Percentiles rank a stretch among this genome's conserved stretches.
Evolutionary conservation across 2,888 invertebrate species (phyloP).

Genomic region (Shargacucullia verbasci): DNA sequence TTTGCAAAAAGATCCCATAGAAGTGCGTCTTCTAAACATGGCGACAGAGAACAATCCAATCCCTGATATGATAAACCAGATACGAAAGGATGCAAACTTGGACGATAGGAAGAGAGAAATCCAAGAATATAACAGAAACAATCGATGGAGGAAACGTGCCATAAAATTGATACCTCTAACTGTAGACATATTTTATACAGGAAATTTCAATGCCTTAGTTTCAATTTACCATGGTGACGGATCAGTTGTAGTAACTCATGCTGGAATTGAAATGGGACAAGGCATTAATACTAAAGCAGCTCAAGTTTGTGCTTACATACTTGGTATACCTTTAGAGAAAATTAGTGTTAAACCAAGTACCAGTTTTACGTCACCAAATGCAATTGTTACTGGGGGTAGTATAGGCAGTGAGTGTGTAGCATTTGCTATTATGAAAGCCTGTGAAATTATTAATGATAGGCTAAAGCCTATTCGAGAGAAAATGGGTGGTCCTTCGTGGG

Average conservation of each 20-base stretch:
- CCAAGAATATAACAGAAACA: constrained; percentile 88
- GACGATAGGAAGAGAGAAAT: constrained; percentile 80
- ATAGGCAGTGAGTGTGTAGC: constrained; percentile 91
- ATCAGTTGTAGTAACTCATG: constrained; percentile 91
- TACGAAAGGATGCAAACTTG: constrained; percentile 86
- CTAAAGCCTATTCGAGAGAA: constrained; percentile 89
- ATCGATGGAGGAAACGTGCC: constrained; percentile 94
- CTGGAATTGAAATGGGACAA: constrained; percentile 93
- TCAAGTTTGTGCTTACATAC: constrained; percentile 92
- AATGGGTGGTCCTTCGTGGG: constrained; percentile 88
- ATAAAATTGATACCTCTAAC: constrained; percentile 91
- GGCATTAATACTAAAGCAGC: constrained; percentile 94
- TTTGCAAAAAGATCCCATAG: constrained; percentile 87
- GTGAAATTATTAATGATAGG: constrained; percentile 90
- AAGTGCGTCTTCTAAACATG: constrained; percentile 89
- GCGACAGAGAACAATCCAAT: constrained; percentile 77
- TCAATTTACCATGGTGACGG: constrained; percentile 92
- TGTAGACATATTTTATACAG: constrained; percentile 88
- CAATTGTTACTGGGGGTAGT: constrained; percentile 90
- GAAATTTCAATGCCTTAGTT: constrained; percentile 89
- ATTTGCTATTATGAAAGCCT: constrained; percentile 89
- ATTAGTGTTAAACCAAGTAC: constrained; percentile 90
- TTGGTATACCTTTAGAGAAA: constrained; percentile 91
- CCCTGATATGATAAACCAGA: constrained; percentile 85
- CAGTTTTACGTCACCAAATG: constrained; percentile 90